Base-by-base conservation (phyloP, 2,113 vertebrate species). In the Petaurus breviceps region DNA sequence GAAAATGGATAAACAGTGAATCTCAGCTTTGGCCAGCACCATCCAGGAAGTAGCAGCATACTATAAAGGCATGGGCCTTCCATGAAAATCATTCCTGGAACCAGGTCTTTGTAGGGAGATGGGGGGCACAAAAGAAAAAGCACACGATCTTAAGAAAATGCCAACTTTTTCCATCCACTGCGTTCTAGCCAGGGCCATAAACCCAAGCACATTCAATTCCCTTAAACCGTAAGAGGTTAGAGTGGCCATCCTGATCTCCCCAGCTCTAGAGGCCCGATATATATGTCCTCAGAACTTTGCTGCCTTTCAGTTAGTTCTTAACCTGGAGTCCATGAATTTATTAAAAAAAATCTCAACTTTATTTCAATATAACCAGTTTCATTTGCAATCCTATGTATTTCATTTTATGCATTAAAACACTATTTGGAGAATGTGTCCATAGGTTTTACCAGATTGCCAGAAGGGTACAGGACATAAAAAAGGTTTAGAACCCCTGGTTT, bases 21-120 rank as follows among this genome's bases (percentile, higher is more conserved):
- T 26, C 46, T 49, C 90, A 50, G 90, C 90, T 90, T 90, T 90
- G 68, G 68, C 90, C 90, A 90, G 47, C 25, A 28, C 3, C 47
- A 12, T 49, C 24, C 24, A 90, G 90, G 47, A 49, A 84, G 68
- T 84, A 90, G 96, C 97, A 97, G 98, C 96, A 97, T 93, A 98
- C 91, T 51, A 77, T 54, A 93, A 84, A 91, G 96, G 92, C 8
- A 0, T 0, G 46, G 95, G 94, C 47, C 97, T 97, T 94, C 98
- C 97, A 92, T 93, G 96, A 98, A 90, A 91, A 51, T 91, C 68
- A 53, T 0, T 8, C 91, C 51, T 61, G 96, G 96, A 89, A 94
- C 96, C 90, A 91, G 57, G 96, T 52, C 95, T 84, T 84, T 50
- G 89, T 8, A 89, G 93, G 47, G 51, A 8, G 16, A 24, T 0